Percentiles rank a stretch among this genome's conserved stretches.
These are phyloP conservation scores for Prinia subflava DNA, from an alignment of 2,113 vertebrate species.

Conservation along the genomic window DNA sequence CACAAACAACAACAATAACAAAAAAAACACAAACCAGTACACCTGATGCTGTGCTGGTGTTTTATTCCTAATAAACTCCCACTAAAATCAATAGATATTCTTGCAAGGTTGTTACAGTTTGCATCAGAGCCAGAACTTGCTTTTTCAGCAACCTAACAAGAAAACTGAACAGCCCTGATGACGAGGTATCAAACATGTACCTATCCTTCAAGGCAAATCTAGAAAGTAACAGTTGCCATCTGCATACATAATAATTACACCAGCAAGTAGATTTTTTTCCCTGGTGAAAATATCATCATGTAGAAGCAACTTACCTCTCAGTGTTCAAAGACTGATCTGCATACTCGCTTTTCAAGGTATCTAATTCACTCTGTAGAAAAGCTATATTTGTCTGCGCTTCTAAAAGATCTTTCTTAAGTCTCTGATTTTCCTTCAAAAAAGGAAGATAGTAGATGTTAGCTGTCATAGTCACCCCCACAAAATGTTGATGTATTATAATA, in stretches of 20 bases:
- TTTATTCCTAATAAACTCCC: not conserved
- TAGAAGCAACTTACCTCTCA: constrained; percentile 77
- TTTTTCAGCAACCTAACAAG: not conserved
- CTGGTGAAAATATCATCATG: not conserved
- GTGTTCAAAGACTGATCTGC: constrained; percentile 89
- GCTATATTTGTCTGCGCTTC: constrained; percentile 91
- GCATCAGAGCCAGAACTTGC: not conserved
- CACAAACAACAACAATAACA: too few species aligned
- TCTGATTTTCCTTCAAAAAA: constrained; percentile 87
- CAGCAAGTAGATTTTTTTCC: not conserved
- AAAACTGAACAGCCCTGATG: not conserved
- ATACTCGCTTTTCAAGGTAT: constrained; percentile 90
- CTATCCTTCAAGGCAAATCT: not conserved
- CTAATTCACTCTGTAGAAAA: constrained; percentile 91
- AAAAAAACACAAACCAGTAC: too few species aligned
- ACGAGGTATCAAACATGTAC: accelerated
- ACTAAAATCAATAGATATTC: not conserved
- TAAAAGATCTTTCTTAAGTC: constrained; percentile 90
- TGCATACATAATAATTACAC: not conserved
- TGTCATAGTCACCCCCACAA: not conserved
- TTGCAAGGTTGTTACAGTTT: not conserved
- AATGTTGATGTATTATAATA: not conserved
- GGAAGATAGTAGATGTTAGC: not conserved
- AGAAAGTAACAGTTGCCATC: not conserved
- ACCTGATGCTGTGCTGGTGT: not conserved